Percentiles rank a stretch among this genome's conserved stretches.
Conservation (phyloP, 2,888 invertebrate genomes). For the Aleiodes alternator region DNA sequence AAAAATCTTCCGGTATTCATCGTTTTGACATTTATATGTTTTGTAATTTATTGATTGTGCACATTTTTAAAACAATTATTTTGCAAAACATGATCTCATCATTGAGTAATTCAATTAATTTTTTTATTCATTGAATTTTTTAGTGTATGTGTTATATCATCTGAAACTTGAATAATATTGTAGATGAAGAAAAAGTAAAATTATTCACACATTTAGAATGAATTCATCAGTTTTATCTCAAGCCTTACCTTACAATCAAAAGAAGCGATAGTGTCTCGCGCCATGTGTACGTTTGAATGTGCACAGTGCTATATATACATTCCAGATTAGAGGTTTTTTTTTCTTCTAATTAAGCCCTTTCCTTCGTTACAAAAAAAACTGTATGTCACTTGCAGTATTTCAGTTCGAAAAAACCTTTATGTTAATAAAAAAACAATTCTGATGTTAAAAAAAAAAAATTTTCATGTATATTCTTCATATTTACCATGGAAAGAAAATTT, state of each 20-base stretch:
- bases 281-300: too few relatives aligned
- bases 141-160: background rate
- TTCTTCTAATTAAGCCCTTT: too few relatives aligned
- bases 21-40: slow-evolving; percentile 1
- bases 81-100: slow-evolving; percentile 11
- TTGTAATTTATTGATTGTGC: slow-evolving; percentile 14
- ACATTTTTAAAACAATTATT: background rate
- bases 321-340: too few relatives aligned
- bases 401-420: too few relatives aligned
- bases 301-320: too few relatives aligned
- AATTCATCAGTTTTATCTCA: background rate
- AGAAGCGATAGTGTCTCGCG: too few relatives aligned
- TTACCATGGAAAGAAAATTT: slow-evolving; percentile 13
- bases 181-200: background rate
- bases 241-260: background rate
- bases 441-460: too few relatives aligned
- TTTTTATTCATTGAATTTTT: background rate
- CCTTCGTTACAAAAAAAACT: too few relatives aligned
- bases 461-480: slow-evolving; percentile 6
- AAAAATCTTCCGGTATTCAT: slow-evolving; percentile 7
- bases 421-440: too few relatives aligned
- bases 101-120: background rate
- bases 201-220: background rate
- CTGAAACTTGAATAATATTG: background rate
- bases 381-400: too few relatives aligned